Evolutionary conservation across 2,113 vertebrate genomes (phyloP).

Genomic region (Phalacrocorax aristotelis): DNA sequence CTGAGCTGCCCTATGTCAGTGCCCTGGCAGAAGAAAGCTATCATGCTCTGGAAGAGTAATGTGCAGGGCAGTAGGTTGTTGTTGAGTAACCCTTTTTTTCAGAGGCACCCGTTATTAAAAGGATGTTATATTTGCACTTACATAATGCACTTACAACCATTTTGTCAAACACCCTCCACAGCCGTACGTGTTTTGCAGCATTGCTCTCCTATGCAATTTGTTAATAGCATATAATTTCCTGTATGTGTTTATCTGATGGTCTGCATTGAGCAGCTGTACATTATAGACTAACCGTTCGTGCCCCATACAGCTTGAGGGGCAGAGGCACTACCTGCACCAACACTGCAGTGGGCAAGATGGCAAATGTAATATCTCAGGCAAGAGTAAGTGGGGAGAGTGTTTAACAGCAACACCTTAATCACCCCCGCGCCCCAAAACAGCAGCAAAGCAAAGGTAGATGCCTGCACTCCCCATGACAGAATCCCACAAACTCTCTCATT

Average conservation of each 20-base stretch:
- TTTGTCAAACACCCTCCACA: neutral
- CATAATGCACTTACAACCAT: neutral
- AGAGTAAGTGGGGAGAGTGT: neutral
- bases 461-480: neutral
- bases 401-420: neutral
- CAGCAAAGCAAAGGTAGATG: neutral
- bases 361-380: neutral
- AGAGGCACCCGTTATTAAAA: neutral
- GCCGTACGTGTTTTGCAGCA: fast-evolving
- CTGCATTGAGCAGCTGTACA: neutral
- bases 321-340: neutral
- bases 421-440: neutral
- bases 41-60: neutral
- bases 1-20: neutral
- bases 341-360: neutral
- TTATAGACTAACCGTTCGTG: neutral
- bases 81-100: neutral
- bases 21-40: neutral
- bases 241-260: neutral
- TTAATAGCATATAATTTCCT: neutral
- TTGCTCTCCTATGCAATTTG: conserved; percentile 2
- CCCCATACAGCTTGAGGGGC: neutral
- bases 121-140: neutral
- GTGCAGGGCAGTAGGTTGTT: neutral
- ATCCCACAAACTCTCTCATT: neutral